Evolutionary conservation across 2,113 vertebrate genomes (phyloP).

Genomic region (Phrynocephalus versicolor): DNA sequence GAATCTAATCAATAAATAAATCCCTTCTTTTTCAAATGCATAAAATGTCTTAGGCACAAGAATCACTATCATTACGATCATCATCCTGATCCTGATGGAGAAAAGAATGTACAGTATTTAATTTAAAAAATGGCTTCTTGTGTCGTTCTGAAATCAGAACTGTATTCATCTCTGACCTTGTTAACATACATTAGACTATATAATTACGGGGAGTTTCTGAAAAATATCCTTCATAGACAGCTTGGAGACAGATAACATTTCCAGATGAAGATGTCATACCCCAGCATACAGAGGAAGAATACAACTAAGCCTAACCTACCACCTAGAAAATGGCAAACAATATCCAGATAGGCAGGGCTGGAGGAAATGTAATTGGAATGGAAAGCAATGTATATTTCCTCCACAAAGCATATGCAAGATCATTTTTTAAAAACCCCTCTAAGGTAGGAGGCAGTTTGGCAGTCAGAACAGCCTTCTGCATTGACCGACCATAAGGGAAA

Average conservation of each 20-base stretch:
- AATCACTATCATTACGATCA: neutral
- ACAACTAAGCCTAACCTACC: neutral
- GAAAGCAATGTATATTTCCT: neutral
- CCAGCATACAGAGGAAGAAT: neutral
- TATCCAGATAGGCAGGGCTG: neutral
- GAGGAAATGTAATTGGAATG: neutral
- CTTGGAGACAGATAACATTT: conserved; percentile 14
- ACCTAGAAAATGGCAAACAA: neutral
- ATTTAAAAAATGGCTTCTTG: neutral
- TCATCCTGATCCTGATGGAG: neutral
- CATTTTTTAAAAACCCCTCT: too few species aligned
- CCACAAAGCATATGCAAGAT: too few species aligned
- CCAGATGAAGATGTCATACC: neutral
- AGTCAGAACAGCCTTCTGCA: too few species aligned
- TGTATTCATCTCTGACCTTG: neutral
- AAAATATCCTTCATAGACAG: conserved; percentile 17
- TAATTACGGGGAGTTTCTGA: conserved; percentile 1
- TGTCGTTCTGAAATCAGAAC: neutral
- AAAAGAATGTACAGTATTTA: neutral
- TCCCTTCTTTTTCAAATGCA: neutral
- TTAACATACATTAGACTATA: neutral
- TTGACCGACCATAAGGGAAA: too few species aligned
- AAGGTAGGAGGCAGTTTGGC: too few species aligned
- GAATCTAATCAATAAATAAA: too few species aligned
- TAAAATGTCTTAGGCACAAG: neutral